These are phyloP conservation scores for Pituophis catenifer DNA, from an alignment of 2,113 vertebrate genomes.

Conservation along the genomic window DNA sequence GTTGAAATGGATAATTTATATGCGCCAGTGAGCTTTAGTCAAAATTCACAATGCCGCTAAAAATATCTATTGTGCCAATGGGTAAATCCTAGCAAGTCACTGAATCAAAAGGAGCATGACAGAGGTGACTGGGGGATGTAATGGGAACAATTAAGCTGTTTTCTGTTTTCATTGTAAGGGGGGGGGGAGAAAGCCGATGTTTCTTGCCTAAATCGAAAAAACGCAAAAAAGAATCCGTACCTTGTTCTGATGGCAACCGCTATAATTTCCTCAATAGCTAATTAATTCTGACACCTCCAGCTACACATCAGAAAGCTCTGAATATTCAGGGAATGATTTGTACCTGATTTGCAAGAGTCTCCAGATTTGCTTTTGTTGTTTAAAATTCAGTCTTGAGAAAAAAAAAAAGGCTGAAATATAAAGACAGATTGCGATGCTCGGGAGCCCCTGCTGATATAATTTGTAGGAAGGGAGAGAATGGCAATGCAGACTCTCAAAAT, in stretches of 20 bases:
- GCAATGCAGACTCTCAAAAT: constrained; percentile 28
- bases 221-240: constrained; percentile 47
- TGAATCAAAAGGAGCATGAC: constrained; percentile 66
- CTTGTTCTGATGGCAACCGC: constrained; percentile 23
- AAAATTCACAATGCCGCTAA: constrained; percentile 61
- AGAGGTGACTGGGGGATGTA: constrained; percentile 47
- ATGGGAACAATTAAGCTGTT: constrained; percentile 66
- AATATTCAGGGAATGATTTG: constrained; percentile 48
- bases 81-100: constrained; percentile 60
- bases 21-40: constrained; percentile 55
- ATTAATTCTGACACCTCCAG: constrained; percentile 39
- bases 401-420: constrained; percentile 19
- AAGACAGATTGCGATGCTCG: constrained; percentile 1
- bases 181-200: background rate
- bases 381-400: constrained; percentile 18
- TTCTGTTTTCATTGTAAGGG: constrained; percentile 41
- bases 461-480: constrained; percentile 32
- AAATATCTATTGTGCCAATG: constrained; percentile 66
- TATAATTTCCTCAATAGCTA: constrained; percentile 53
- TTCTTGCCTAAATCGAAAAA: constrained; percentile 41
- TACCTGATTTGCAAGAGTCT: constrained; percentile 19
- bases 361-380: constrained; percentile 17
- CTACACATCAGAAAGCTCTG: constrained; percentile 38
- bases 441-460: constrained; percentile 38
- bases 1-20: constrained; percentile 66